These are phyloP conservation scores for Drosophila sp. DNA, from an alignment of 1,140 invertebrate genomes.

Conservation along the genomic window DNA sequence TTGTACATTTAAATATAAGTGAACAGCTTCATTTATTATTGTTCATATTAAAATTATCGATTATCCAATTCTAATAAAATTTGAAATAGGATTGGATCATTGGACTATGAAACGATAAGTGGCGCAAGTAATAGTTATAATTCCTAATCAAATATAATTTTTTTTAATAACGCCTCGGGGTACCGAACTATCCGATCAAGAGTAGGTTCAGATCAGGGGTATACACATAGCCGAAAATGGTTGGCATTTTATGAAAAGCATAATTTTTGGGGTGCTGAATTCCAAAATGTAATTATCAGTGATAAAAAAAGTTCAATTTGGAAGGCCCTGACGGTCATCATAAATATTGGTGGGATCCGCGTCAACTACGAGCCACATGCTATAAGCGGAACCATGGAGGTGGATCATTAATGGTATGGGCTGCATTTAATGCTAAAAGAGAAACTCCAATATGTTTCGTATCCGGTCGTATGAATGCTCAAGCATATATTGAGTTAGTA, in stretches of 20 bases:
- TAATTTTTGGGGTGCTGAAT: slow-evolving; percentile 12
- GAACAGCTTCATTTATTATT: too few species aligned
- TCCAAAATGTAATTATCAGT: slow-evolving; percentile 18
- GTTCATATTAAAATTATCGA: too few species aligned
- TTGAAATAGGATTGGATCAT: too few species aligned
- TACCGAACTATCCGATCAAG: too few species aligned
- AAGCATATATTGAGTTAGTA: not conserved
- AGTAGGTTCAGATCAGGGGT: too few species aligned
- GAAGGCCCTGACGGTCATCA: slow-evolving; percentile 12
- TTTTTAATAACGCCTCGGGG: too few species aligned
- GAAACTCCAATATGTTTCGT: not conserved
- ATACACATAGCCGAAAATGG: too few species aligned
- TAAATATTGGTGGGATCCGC: slow-evolving; percentile 17
- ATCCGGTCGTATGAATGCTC: not conserved
- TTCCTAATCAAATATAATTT: too few species aligned
- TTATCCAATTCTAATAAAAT: too few species aligned
- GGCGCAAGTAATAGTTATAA: too few species aligned
- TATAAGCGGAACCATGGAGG: not conserved
- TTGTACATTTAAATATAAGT: too few species aligned
- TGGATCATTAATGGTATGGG: slow-evolving; percentile 10
- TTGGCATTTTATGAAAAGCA: slow-evolving; percentile 12
- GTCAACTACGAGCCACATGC: slow-evolving; percentile 15
- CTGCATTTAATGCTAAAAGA: not conserved
- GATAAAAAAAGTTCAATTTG: slow-evolving; percentile 24
- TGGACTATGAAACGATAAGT: too few species aligned